Evolutionary conservation across 1,140 invertebrate genomes (phyloP), one percentile per base, ranked within the genome.

Genomic region (Hypothenemus hampei): DNA sequence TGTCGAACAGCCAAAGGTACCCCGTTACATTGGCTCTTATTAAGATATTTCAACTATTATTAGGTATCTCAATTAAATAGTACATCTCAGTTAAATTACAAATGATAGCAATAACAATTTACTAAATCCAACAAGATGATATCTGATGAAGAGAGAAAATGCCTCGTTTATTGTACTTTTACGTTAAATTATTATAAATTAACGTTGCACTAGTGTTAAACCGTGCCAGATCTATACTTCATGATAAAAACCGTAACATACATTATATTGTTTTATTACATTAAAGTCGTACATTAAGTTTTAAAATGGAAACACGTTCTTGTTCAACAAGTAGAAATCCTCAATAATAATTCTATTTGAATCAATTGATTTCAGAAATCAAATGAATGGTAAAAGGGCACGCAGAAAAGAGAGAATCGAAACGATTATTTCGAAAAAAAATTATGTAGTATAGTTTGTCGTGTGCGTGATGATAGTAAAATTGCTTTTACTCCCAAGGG

Each of bases 101-200:
- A 20, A 40, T 20, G 21, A 20, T 40, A 40, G 18, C 18, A 20
- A 40, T 20, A 40, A 40, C 39, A 40, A 40, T 40, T 40, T 40
- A 13, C 39, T 40, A 40, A 40, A 40, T 40, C 39, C 18, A 40
- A 40, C 21, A 40, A 40, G 39, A 40, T 40, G 13, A 5, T 40
- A 40, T 40, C 39, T 18, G 39, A 5, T 18, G n/a, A 40, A 40
- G 21, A 40, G 18, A 40, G 39, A 16, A 7, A 40, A 20, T 40
- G 21, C 39, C 7, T 40, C 16, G 39, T 13, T 19, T 20, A 40
- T 7, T 40, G 18, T 20, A n/a, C 39, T 40, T 40, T 20, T 40
- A 40, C 39, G 20, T 40, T 40, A 40, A 40, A 40, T 40, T 40
- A 40, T n/a, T 40, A 20, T 20, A 40, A 20, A 40, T 40, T 40